These are phyloP conservation scores for Fringilla coelebs DNA, from an alignment of 2,797 vertebrate genomes.

Conservation along the genomic window DNA sequence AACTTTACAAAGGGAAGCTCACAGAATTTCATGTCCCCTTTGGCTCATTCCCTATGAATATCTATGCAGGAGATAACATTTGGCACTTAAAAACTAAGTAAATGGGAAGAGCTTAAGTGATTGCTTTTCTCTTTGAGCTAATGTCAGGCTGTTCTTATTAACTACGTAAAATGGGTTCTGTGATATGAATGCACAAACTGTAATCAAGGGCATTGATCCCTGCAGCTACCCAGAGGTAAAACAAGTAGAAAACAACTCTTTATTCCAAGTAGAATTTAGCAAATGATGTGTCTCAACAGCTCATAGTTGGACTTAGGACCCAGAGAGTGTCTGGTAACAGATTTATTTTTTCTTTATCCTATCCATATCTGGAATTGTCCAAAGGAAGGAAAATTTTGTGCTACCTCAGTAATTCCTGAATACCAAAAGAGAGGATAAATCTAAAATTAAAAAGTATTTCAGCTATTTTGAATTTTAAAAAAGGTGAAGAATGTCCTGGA, in stretches of 20 bases:
- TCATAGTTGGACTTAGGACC: background rate
- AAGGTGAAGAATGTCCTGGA: background rate
- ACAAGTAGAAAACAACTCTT: background rate
- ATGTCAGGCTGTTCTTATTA: conserved; percentile 47
- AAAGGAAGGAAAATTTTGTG: background rate
- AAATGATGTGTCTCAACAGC: background rate
- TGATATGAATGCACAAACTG: conserved; percentile 40
- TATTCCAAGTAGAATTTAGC: background rate
- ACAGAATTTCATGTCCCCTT: background rate
- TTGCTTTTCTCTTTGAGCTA: conserved; percentile 59
- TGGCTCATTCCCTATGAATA: conserved; percentile 17
- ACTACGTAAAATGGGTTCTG: conserved; percentile 25
- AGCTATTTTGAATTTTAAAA: background rate
- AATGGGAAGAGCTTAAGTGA: conserved; percentile 52
- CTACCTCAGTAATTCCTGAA: background rate
- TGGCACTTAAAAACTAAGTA: conserved; percentile 57
- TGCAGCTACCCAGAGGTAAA: conserved; percentile 4
- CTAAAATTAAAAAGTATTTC: background rate
- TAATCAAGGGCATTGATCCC: conserved; percentile 45
- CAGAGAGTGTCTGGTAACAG: background rate
- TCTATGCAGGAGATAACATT: conserved; percentile 41
- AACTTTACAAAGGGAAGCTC: background rate
- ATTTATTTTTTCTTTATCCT: background rate
- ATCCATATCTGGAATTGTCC: background rate
- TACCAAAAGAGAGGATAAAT: background rate